These are phyloP conservation scores for Zaprionus obscuricornis DNA, from an alignment of 2,888 invertebrate genomes.

Conservation along the genomic window DNA sequence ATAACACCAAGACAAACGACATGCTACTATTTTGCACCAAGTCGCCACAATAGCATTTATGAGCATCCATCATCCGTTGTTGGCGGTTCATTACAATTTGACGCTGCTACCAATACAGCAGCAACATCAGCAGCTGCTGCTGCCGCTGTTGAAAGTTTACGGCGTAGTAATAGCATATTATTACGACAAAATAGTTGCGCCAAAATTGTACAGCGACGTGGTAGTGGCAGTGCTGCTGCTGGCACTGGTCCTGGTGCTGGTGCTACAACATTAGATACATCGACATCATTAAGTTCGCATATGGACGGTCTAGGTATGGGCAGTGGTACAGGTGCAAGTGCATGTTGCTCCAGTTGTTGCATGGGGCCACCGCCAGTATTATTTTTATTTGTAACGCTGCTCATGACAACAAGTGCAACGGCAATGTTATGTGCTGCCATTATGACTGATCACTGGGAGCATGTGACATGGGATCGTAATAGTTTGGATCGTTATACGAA, in stretches of 20 bases:
- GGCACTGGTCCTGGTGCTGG: slow-evolving; percentile 60
- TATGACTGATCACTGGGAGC: slow-evolving; percentile 96
- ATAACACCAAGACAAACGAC: slow-evolving; percentile 71
- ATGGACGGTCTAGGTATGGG: slow-evolving; percentile 77
- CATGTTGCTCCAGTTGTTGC: slow-evolving; percentile 80
- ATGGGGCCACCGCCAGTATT: slow-evolving; percentile 82
- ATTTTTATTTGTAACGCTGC: slow-evolving; percentile 84
- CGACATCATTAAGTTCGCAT: slow-evolving; percentile 78
- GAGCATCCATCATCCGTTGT: slow-evolving; percentile 81
- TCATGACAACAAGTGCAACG: slow-evolving; percentile 90
- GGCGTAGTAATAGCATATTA: slow-evolving; percentile 81
- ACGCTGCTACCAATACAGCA: slow-evolving; percentile 65
- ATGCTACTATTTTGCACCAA: slow-evolving; percentile 81
- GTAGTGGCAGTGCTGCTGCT: slow-evolving; percentile 65
- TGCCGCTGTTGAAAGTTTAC: slow-evolving; percentile 80
- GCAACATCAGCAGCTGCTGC: slow-evolving; percentile 80
- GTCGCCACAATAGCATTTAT: slow-evolving; percentile 82
- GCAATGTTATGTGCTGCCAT: slow-evolving; percentile 93
- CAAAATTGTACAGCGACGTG: slow-evolving; percentile 79
- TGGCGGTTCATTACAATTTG: slow-evolving; percentile 79
- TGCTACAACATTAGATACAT: slow-evolving; percentile 60
- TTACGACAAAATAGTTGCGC: slow-evolving; percentile 81
- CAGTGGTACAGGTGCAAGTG: slow-evolving; percentile 64
- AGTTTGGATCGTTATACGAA: slow-evolving; percentile 81
- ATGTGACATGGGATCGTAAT: slow-evolving; percentile 91